These are phyloP conservation scores for Ellobium chinense DNA, from an alignment of 2,888 invertebrate genomes.

Conservation along the genomic window DNA sequence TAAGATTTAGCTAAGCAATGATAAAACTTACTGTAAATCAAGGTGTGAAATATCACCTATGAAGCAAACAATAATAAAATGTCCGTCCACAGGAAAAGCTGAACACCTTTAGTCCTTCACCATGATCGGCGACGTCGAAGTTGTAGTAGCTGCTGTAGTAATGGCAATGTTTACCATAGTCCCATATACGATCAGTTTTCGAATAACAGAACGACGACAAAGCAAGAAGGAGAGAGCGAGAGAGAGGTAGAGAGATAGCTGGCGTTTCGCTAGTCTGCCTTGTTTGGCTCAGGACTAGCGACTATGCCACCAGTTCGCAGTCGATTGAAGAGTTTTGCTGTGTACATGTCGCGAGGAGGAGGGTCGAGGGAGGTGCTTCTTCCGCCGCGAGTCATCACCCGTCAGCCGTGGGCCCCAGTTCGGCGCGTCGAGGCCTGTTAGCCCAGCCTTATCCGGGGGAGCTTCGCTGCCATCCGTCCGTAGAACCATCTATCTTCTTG, in stretches of 20 bases:
- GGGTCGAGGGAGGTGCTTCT: conserved; percentile 16
- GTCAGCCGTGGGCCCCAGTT: background rate
- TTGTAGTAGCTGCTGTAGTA: too few relatives aligned
- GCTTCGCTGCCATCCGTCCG: background rate
- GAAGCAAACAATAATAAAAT: too few relatives aligned
- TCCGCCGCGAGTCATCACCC: background rate
- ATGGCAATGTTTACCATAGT: conserved; percentile 1
- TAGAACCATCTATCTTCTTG: conserved; percentile 12
- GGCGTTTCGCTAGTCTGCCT: background rate
- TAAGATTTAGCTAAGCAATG: too few relatives aligned
- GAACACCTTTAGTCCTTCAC: too few relatives aligned
- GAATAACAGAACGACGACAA: background rate
- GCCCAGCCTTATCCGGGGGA: conserved; percentile 19
- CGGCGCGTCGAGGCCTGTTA: background rate
- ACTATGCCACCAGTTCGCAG: background rate
- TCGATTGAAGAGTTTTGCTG: background rate
- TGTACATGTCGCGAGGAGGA: conserved; percentile 14
- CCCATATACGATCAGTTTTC: conserved; percentile 1
- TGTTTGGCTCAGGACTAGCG: too few relatives aligned
- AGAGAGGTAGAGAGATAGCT: conserved; percentile 12
- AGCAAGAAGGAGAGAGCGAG: too few relatives aligned
- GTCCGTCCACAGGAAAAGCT: too few relatives aligned
- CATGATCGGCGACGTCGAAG: too few relatives aligned
- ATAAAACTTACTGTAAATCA: too few relatives aligned
- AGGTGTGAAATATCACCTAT: too few relatives aligned